Evolutionary conservation across 2,113 vertebrate genomes (phyloP).

Genomic region (Spea bombifrons): DNA sequence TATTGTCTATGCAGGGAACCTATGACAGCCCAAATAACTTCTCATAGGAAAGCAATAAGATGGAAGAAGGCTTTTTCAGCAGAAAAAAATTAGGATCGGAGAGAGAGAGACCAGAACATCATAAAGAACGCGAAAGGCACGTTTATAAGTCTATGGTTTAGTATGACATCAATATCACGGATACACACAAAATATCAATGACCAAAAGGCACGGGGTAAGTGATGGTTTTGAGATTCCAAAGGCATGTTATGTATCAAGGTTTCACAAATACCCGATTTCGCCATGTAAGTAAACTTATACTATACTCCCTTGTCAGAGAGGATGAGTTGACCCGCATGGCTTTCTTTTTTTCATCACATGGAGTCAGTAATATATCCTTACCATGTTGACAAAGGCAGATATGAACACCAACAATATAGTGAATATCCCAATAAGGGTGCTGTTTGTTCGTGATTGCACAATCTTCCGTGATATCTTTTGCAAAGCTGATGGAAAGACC

Average conservation of each 20-base stretch:
- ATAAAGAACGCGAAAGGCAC: no score
- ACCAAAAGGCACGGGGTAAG: no score
- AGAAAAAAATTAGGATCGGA: no score
- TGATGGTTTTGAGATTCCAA: no score
- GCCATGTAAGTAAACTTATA: no score
- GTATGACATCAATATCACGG: no score
- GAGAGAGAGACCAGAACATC: no score
- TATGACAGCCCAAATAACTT: background rate
- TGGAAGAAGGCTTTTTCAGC: no score
- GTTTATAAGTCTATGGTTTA: no score
- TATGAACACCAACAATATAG: constrained; percentile 85
- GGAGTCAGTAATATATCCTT: constrained; percentile 5
- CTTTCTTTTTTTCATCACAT: background rate
- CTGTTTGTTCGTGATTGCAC: constrained; percentile 87
- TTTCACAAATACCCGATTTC: no score
- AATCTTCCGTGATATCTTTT: constrained; percentile 81
- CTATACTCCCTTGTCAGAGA: background rate
- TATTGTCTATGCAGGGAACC: background rate
- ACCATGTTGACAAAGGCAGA: constrained; percentile 91
- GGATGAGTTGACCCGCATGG: background rate
- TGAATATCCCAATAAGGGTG: constrained; percentile 82
- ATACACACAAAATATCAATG: no score
- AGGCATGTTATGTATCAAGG: no score
- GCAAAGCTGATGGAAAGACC: constrained; percentile 82
- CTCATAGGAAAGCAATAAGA: background rate